A percentile compares a stretch with the other conserved stretches of the same genome.
phyloP scores from a whole-genome alignment of 2,797 vertebrate genomes.

The Anguilla megastoma region DNA sequence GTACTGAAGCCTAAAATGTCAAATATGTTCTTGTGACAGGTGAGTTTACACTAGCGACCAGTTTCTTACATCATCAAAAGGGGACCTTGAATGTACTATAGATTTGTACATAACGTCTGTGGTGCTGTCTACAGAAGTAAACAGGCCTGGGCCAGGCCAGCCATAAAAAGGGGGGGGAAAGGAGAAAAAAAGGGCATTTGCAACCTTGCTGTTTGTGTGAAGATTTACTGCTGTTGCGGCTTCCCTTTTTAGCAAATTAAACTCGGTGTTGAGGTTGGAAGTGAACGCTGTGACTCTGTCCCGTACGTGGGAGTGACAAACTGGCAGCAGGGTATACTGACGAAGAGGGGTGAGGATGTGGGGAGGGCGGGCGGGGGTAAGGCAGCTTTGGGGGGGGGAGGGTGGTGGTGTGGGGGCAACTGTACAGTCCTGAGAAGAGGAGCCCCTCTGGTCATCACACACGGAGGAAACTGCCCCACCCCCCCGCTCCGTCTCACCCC shows the following conservation, averaged over 20 bases:
- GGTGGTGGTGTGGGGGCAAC: too few relatives aligned
- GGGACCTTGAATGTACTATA: background rate
- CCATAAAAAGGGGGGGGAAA: constrained; percentile 17
- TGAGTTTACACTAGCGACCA: background rate
- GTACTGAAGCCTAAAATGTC: background rate
- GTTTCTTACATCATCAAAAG: background rate
- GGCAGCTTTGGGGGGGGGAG: too few relatives aligned
- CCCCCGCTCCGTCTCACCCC: too few relatives aligned
- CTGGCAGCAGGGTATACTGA: constrained; percentile 71
- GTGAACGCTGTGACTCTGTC: constrained; percentile 70
- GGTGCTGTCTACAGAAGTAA: background rate
- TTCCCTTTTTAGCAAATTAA: constrained; percentile 75
- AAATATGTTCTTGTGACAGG: background rate
- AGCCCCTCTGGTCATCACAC: too few relatives aligned
- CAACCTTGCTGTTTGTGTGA: constrained; percentile 65
- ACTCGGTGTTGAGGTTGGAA: constrained; percentile 72
- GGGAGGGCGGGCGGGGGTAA: too few relatives aligned
- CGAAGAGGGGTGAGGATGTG: constrained; percentile 61
- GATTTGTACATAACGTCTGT: constrained; percentile 6
- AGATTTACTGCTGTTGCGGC: constrained; percentile 70
- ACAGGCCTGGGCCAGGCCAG: background rate
- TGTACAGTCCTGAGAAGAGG: too few relatives aligned
- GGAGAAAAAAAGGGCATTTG: constrained; percentile 48
- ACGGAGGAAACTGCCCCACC: too few relatives aligned
- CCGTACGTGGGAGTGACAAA: constrained; percentile 69